Evolutionary conservation across 2,797 vertebrate species (phyloP), one percentile per base, ranked within the genome.

Genomic region (Cottoperca gobio): DNA sequence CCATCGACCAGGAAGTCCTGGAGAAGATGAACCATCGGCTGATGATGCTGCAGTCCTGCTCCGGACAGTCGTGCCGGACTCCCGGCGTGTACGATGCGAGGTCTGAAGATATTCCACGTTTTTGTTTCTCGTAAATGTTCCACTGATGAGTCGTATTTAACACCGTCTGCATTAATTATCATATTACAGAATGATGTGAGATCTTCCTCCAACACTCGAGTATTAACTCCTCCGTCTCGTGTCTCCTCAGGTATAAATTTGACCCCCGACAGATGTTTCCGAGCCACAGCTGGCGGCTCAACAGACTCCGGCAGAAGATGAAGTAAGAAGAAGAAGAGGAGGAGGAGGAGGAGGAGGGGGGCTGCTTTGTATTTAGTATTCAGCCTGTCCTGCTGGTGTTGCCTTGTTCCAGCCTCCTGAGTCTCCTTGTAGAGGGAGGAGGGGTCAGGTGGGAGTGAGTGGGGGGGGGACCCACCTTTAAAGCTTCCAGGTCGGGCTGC

Each of bases 11-110:
- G 68, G 97, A 99, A 85, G 94, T 99, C n/a, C 91, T 99, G 84
- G 97, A 98, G 71, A 98, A 97, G 93, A 99, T 99, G 98, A 99
- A 99, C 89, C 97, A 99, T 58, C 94, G 98, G 8, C 89, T 99
- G n/a, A 99, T 99, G 97, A 97, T 99, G 95, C 87, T 99, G 63
- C 97, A 99, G 94, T 99, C 98, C 71, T 99, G 98, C 86, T 92
- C 96, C 0, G 96, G 96, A 59, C 93, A 92, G 40, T 95, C 96
- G 0, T 99, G 98, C 68, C 95, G 96, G 40, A 97, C 96, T 0
- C 96, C 96, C 11, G 97, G 97, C 0, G 95, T 97, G 17, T 98
- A 97, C 14, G 96, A 99, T 69, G 90, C 95, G 0, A 91, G 95
- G 97, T 99, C 70, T 1, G n/a, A n/a, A n/a, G n/a, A n/a, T n/a